These are phyloP conservation scores for Prorops nasuta DNA, from an alignment of 1,140 invertebrate species.

Conservation along the genomic window DNA sequence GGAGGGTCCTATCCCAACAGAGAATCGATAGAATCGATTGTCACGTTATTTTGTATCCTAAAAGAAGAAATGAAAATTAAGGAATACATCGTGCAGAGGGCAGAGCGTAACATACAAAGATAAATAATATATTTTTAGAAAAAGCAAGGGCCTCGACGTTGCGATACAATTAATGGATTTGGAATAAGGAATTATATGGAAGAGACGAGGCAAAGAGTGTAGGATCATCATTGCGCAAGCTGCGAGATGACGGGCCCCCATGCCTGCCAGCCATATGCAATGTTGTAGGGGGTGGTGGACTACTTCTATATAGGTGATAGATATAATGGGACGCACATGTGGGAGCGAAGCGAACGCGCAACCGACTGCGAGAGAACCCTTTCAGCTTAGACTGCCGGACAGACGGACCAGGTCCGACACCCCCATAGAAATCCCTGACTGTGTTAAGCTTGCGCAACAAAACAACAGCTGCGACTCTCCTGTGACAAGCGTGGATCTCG, in stretches of 20 bases:
- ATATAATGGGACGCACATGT: constrained; percentile 44
- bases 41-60: no score
- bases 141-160: no score
- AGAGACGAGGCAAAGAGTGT: constrained; percentile 4
- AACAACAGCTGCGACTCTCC: constrained; percentile 51
- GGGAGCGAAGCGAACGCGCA: no score
- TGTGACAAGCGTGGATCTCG: constrained; percentile 22
- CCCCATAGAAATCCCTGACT: constrained; percentile 40
- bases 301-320: constrained; percentile 32
- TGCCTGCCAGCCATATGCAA: constrained; percentile 35
- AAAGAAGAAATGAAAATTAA: no score
- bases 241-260: constrained; percentile 36
- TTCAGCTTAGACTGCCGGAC: constrained; percentile 32
- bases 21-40: no score
- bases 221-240: constrained; percentile 33
- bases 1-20: no score
- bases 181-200: no score
- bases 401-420: constrained; percentile 37
- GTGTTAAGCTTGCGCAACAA: constrained; percentile 46
- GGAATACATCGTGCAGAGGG: no score
- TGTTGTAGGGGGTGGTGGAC: constrained; percentile 40
- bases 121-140: no score
- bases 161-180: no score
- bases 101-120: no score
- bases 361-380: constrained; percentile 42